A percentile compares a stretch with the other conserved stretches of the same genome.
Evolutionary conservation across 2,113 vertebrate species (phyloP).

Genomic region (Mungos mungo): DNA sequence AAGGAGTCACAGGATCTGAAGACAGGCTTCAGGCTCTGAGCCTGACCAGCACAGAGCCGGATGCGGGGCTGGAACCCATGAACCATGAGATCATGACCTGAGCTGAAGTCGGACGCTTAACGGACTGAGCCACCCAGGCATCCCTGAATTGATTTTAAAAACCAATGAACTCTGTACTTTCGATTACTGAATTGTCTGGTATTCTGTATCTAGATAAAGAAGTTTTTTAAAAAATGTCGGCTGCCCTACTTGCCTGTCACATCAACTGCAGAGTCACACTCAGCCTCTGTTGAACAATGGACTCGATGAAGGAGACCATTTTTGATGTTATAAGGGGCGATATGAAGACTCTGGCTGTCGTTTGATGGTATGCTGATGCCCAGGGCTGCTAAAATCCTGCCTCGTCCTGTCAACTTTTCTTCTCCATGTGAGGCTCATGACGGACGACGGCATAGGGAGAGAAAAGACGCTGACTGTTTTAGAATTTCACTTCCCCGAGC

Average conservation of each 20-base stretch:
- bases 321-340: neutral
- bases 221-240: neutral
- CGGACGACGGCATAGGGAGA: neutral
- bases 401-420: neutral
- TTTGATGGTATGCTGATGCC: too few relatives aligned
- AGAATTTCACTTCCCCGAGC: neutral
- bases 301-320: neutral
- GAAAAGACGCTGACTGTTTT: neutral
- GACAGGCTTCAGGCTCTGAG: too few relatives aligned
- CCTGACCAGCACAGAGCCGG: too few relatives aligned
- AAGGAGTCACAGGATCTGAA: too few relatives aligned
- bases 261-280: neutral
- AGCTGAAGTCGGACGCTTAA: too few relatives aligned
- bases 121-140: too few relatives aligned
- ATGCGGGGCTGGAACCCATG: too few relatives aligned
- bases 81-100: too few relatives aligned
- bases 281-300: neutral
- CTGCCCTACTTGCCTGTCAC: neutral
- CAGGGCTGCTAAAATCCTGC: neutral
- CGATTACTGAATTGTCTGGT: neutral
- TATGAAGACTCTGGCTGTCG: neutral
- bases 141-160: neutral
- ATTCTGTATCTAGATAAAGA: neutral
- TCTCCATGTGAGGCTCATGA: neutral
- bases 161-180: neutral